phyloP scores from a whole-genome alignment of 2,797 vertebrate genomes.

The Alcedo atthis region DNA sequence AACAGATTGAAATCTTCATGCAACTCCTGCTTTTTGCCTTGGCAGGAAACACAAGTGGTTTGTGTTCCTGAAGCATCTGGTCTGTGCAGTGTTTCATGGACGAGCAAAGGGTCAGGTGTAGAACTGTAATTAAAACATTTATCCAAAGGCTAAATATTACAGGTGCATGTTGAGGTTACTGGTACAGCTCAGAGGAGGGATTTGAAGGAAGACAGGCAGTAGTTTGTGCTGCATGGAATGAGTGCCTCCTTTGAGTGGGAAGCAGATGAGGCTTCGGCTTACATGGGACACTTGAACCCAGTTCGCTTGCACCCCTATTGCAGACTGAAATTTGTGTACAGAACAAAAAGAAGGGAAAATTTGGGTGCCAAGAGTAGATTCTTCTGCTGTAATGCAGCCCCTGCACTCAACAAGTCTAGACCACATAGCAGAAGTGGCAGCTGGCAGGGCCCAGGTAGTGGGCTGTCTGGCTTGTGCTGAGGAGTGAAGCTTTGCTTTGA shows the following conservation, averaged over 20 bases:
- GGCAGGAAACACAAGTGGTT: neutral
- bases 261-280: neutral
- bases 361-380: accelerated
- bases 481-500: neutral
- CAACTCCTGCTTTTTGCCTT: neutral
- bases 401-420: accelerated
- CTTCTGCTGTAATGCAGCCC: neutral
- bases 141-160: neutral
- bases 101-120: too few relatives aligned
- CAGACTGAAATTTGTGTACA: neutral
- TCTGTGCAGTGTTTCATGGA: neutral
- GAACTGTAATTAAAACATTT: neutral
- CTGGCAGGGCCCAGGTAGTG: accelerated
- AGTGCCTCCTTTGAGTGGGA: accelerated
- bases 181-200: neutral
- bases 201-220: neutral
- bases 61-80: neutral
- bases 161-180: neutral
- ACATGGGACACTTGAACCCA: accelerated
- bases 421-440: accelerated
- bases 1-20: neutral
- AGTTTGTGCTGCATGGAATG: neutral
- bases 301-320: neutral
- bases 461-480: neutral
- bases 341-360: accelerated